A percentile compares a stretch with the other conserved stretches of the same genome.
Conservation (phyloP, 2,113 vertebrate genomes). For the Malurus elegans region DNA sequence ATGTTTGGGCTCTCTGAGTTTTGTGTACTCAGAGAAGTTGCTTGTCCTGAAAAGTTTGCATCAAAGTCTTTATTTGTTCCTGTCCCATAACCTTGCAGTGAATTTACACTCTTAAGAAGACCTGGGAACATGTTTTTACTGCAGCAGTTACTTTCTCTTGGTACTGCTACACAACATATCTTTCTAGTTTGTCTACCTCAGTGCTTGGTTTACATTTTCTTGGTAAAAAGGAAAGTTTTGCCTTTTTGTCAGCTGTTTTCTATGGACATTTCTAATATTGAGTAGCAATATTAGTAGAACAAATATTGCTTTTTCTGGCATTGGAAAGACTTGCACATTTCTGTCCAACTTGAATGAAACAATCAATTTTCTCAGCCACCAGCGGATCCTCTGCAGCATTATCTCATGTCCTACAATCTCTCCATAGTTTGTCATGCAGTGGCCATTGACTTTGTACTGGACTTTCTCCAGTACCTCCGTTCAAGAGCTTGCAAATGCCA, state of each 20-base stretch:
- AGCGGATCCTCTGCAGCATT: not conserved
- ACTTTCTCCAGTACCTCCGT: not conserved
- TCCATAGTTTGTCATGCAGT: not conserved
- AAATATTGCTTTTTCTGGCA: not conserved
- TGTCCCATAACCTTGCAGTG: not conserved
- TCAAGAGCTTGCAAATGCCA: slow-evolving; percentile 19
- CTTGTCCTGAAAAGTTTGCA: not conserved
- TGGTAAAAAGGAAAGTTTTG: not conserved
- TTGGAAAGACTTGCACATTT: not conserved
- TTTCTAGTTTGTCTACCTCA: not conserved
- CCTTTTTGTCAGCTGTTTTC: not conserved
- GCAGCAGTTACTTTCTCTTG: not conserved
- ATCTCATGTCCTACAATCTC: not conserved
- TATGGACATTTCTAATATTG: not conserved
- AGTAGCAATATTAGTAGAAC: not conserved
- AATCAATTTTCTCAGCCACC: not conserved
- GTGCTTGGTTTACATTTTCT: not conserved
- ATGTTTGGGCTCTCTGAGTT: not conserved
- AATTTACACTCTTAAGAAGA: not conserved
- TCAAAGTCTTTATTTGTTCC: not conserved
- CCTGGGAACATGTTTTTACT: not conserved
- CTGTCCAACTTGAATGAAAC: not conserved
- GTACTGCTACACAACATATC: not conserved
- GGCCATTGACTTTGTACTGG: not conserved
- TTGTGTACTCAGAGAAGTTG: not conserved